Base-by-base conservation (phyloP, 1,140 invertebrate genomes). In the Tetramorium alpestre region DNA sequence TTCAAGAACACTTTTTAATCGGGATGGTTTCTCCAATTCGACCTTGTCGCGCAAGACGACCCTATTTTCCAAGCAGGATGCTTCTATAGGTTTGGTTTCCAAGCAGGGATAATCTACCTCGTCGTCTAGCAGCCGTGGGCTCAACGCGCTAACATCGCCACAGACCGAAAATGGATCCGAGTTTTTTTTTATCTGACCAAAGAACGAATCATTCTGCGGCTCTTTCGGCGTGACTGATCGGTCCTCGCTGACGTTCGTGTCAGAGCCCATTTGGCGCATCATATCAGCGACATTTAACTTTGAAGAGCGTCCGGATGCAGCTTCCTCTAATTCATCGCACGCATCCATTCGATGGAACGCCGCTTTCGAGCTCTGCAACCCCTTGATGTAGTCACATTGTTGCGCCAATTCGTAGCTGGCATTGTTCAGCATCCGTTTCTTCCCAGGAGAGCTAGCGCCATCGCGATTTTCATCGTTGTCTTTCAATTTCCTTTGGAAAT, bases 141-240 rank as follows among this genome's bases (percentile, higher is more conserved):
- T 73, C 28, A 58, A 73, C 8, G 6, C 70, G 64, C 70, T 91
- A 94, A 73, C 92, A 93, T 78, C 92, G 88, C 94, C 95, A 95
- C 87, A 92, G 10, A 49, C 80, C 91, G 91, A 95, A 94, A 95
- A 95, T 88, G 91, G 87, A 95, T 93, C 94, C 94, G 94, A 95
- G 95, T 95, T 95, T 95, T 95, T 95, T 95, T 95, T 95, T 95
- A 95, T 92, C 94, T 94, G 93, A 76, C 81, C 77, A 0, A 95
- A 81, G 22, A 95, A 62, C 60, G 92, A 87, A 8, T 92, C 89
- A 1, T 87, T 75, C 47, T 60, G 44, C 7, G 62, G 22, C 3
- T 87, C 75, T 6, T 72, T 76, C 7, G 77, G 8, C 10, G 5
- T 56, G 13, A 76, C 33, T 33, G 3, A 33, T 33, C 33, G 38